These are phyloP conservation scores for Myrmecobius fasciatus DNA, from an alignment of 2,113 vertebrate genomes.

Conservation along the genomic window DNA sequence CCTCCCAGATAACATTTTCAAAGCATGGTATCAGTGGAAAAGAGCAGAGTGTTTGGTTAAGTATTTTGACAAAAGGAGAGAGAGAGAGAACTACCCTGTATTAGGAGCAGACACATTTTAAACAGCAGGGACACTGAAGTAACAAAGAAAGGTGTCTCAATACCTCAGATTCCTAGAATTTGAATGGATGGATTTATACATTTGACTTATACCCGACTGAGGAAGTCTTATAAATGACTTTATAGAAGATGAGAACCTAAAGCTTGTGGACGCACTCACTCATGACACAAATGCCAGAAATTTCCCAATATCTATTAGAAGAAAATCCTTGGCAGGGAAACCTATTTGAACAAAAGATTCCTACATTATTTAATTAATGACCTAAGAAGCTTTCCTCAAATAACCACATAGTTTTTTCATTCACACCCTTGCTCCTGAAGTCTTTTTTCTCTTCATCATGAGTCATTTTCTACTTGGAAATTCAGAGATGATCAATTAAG, in stretches of 20 bases:
- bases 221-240: neutral
- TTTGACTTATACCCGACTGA: neutral
- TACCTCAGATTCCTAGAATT: neutral
- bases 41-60: neutral
- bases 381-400: neutral
- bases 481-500: neutral
- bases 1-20: conserved; percentile 52
- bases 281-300: neutral
- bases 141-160: neutral
- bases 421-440: neutral
- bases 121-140: neutral
- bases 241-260: neutral
- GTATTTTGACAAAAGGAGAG: neutral
- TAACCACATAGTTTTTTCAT: neutral
- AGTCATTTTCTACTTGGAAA: conserved; percentile 15
- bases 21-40: conserved; percentile 45
- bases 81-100: conserved; percentile 64
- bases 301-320: neutral
- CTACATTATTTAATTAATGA: neutral
- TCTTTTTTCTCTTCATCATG: neutral
- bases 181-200: neutral
- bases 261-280: neutral
- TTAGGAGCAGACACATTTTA: neutral
- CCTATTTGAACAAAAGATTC: neutral
- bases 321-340: neutral